Evolutionary conservation across 2,113 vertebrate genomes (phyloP).

Genomic region (Onychostoma macrolepis): DNA sequence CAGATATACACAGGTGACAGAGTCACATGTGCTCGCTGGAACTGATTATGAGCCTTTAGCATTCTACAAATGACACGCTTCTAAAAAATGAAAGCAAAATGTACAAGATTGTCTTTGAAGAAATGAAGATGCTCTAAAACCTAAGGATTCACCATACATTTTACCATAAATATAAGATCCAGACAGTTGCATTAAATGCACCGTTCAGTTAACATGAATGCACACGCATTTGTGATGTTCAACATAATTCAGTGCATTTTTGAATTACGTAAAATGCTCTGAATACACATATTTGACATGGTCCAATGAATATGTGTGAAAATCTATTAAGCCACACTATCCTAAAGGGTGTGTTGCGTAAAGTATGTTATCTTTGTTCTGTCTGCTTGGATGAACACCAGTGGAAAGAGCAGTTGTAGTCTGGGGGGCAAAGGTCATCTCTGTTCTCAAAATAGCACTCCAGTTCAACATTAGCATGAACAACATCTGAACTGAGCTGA

Average conservation of each 20-base stretch:
- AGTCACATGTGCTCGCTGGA: neutral
- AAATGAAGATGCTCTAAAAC: neutral
- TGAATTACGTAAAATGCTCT: neutral
- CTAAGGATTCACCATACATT: neutral
- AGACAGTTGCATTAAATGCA: neutral
- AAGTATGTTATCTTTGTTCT: neutral
- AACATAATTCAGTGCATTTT: neutral
- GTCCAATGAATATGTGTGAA: neutral
- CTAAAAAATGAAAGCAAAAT: neutral
- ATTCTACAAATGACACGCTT: neutral
- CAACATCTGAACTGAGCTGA: neutral
- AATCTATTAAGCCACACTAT: neutral
- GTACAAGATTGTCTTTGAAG: neutral
- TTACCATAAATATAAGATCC: neutral
- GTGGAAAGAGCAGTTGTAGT: neutral
- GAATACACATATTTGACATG: conserved; percentile 21
- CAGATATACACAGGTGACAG: neutral
- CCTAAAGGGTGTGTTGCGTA: conserved; percentile 4
- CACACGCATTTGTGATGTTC: neutral
- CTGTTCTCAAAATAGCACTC: conserved; percentile 24
- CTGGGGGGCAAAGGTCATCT: conserved; percentile 32
- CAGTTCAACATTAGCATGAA: neutral
- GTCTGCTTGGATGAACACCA: neutral
- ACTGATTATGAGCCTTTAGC: neutral
- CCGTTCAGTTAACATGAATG: neutral